Conservation (phyloP, 37 sponge, comb jelly and placozoan genomes). For the Chondrosia reniformis region DNA sequence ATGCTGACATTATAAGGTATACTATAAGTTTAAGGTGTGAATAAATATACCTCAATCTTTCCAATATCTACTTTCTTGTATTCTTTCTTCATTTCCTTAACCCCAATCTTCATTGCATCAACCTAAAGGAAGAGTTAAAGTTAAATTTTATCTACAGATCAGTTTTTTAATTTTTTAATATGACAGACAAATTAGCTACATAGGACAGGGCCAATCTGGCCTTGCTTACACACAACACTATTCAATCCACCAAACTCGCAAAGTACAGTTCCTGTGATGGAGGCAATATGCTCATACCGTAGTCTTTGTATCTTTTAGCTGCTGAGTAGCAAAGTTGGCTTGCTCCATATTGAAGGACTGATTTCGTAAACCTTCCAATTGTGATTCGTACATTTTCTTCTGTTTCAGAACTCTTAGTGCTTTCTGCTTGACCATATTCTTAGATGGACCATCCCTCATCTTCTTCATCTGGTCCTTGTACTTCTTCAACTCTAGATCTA, state of each 20-base stretch:
- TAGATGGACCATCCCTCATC: conserved; percentile 97
- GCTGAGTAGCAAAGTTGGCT: conserved; percentile 95
- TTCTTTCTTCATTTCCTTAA: conserved; percentile 99
- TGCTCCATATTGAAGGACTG: conserved; percentile 99
- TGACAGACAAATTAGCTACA: no score
- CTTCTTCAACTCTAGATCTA: conserved; percentile 92
- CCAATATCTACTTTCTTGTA: conserved; percentile 97
- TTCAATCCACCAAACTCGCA: no score
- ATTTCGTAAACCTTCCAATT: conserved; percentile 83
- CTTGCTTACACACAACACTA: not conserved
- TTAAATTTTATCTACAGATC: not conserved
- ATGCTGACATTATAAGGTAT: not conserved
- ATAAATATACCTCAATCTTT: conserved; percentile 82
- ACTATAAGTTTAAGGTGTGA: no score
- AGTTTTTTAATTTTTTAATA: no score
- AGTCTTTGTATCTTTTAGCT: conserved; percentile 96
- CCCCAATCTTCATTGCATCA: conserved; percentile 96
- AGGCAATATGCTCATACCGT: no score
- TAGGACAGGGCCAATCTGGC: not conserved
- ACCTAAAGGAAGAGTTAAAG: conserved; percentile 19
- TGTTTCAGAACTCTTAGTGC: conserved; percentile 95
- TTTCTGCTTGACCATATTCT: conserved; percentile 99
- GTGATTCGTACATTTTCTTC: conserved; percentile 93
- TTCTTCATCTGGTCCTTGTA: conserved; percentile 98
- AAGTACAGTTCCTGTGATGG: no score